These are phyloP conservation scores for Gopherus evgoodei DNA, from an alignment of 2,113 vertebrate species.

Conservation along the genomic window DNA sequence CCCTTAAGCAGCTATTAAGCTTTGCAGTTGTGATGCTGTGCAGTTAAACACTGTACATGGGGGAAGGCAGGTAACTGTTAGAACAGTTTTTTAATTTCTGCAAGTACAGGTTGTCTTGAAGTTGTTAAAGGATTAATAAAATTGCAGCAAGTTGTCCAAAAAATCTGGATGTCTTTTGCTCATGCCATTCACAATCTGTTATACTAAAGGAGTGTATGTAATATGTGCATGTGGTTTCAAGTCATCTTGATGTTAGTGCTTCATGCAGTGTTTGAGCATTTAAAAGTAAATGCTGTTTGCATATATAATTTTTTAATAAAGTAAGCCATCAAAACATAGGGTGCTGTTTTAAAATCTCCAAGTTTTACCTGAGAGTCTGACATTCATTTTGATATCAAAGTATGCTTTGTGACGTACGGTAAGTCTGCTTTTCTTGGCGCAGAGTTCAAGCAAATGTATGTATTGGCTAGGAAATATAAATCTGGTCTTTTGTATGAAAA, in stretches of 20 bases:
- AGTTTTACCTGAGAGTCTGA: background rate
- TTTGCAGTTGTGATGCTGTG: background rate
- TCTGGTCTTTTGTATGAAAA: constrained; percentile 37
- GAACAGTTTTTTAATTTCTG: background rate
- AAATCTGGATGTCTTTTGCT: background rate
- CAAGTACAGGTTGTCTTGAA: background rate
- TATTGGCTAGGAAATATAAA: constrained; percentile 18
- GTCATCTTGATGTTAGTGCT: background rate
- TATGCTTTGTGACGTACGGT: background rate
- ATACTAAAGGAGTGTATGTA: background rate
- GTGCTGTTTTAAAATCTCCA: background rate
- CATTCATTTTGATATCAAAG: background rate
- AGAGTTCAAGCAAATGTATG: background rate
- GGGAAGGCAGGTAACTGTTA: background rate
- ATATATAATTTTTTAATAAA: background rate
- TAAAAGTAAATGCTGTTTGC: background rate
- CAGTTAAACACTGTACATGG: background rate
- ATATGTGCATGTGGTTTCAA: background rate
- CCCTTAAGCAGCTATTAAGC: background rate
- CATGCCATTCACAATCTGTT: background rate
- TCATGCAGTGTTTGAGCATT: background rate
- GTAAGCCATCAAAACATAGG: background rate
- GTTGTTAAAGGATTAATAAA: background rate
- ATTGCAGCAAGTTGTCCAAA: background rate
- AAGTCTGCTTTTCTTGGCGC: background rate